Conservation (phyloP, 2,888 invertebrate species). For the Sarcophaga caerulescens region DNA sequence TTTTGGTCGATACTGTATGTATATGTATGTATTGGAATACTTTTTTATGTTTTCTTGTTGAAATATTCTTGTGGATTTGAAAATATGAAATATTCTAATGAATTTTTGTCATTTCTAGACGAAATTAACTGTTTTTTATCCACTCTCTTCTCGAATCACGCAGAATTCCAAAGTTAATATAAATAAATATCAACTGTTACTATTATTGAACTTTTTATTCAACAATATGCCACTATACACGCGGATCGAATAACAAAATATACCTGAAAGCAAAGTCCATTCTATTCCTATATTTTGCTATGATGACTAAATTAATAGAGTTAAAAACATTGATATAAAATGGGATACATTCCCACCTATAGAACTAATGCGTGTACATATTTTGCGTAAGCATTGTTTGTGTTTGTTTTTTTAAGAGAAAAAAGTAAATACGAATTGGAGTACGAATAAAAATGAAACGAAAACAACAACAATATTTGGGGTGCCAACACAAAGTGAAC, state of each 20-base stretch:
- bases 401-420: background rate
- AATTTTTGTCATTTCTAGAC: too few relatives aligned
- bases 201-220: too few relatives aligned
- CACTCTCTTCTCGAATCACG: too few relatives aligned
- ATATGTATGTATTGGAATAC: too few relatives aligned
- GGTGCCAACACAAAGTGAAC: conserved; percentile 77
- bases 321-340: background rate
- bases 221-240: background rate
- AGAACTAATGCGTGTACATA: background rate
- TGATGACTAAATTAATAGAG: background rate
- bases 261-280: background rate
- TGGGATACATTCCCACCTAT: background rate
- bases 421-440: conserved; percentile 17
- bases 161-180: too few relatives aligned
- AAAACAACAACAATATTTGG: conserved; percentile 58
- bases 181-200: too few relatives aligned
- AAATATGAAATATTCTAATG: too few relatives aligned
- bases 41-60: too few relatives aligned
- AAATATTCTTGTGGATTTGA: too few relatives aligned
- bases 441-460: conserved; percentile 47
- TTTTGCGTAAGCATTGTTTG: background rate
- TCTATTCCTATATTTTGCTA: background rate
- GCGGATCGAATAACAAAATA: background rate
- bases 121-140: too few relatives aligned
- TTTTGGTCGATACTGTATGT: too few relatives aligned